A percentile compares a stretch with the other conserved stretches of the same genome.
Conservation (phyloP, 1,140 invertebrate species). For the Augochlora pura region DNA sequence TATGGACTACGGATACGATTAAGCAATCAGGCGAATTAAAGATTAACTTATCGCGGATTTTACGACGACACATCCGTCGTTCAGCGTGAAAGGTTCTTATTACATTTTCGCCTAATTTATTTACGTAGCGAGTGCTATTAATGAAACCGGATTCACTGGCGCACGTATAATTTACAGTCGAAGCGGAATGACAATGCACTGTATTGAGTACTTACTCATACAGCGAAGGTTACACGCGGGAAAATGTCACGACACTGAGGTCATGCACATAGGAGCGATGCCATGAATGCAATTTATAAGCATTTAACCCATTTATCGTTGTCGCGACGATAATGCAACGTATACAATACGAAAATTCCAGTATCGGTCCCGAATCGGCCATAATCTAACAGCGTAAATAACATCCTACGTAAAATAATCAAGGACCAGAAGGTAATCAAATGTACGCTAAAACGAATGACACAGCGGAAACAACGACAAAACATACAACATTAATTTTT, state of each 20-base stretch:
- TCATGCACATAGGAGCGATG: constrained; percentile 32
- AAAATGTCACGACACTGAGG: constrained; percentile 52
- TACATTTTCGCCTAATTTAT: not conserved
- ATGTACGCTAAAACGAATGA: not conserved
- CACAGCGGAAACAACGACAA: not conserved
- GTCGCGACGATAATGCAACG: constrained; percentile 13
- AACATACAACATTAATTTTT: not conserved
- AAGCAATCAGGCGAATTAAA: not conserved
- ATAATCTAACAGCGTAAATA: not conserved
- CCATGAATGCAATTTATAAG: constrained; percentile 38
- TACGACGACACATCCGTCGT: not conserved
- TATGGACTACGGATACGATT: not conserved
- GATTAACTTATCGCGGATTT: not conserved
- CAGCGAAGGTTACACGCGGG: constrained; percentile 40
- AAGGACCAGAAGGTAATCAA: not conserved
- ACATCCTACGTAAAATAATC: not conserved
- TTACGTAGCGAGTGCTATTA: constrained; percentile 1
- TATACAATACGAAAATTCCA: constrained; percentile 6
- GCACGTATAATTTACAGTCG: constrained; percentile 26
- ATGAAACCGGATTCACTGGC: constrained; percentile 32
- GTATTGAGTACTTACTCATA: constrained; percentile 40
- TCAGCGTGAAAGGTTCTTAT: not conserved
- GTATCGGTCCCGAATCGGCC: constrained; percentile 11
- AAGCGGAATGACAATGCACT: constrained; percentile 34
- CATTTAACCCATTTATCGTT: constrained; percentile 45